A percentile compares a stretch with the other conserved stretches of the same genome.
Conservation (phyloP, 2,113 vertebrate species). For the Uria lomvia region DNA sequence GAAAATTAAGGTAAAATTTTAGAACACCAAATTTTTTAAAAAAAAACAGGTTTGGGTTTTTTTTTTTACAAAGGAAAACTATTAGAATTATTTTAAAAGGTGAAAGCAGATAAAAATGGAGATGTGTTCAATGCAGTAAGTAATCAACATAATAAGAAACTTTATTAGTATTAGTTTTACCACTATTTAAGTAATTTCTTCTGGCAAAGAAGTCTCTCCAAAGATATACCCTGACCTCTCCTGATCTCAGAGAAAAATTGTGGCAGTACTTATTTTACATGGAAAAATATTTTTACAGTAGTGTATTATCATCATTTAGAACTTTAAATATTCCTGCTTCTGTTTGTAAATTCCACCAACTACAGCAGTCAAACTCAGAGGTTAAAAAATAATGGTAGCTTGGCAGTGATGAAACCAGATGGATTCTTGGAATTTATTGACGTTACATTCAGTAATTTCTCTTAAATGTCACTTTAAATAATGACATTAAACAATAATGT, state of each 20-base stretch:
- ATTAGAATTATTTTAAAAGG: not conserved
- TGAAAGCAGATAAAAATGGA: not conserved
- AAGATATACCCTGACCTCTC: not conserved
- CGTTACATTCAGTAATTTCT: not conserved
- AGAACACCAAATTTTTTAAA: not conserved
- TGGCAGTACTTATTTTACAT: not conserved
- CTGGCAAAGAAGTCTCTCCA: not conserved
- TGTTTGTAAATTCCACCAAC: not conserved
- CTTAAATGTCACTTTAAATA: not conserved
- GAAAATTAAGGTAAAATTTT: not conserved
- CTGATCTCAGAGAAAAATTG: fast-evolving
- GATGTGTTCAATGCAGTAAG: not conserved
- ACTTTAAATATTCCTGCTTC: not conserved
- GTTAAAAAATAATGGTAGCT: not conserved
- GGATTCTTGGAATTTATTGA: not conserved
- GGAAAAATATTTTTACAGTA: not conserved
- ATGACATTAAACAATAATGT: not conserved
- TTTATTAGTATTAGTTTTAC: not conserved
- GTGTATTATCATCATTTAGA: not conserved
- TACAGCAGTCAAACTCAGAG: not conserved
- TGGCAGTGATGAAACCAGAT: not conserved
- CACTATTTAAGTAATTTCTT: not conserved
- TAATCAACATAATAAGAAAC: not conserved
- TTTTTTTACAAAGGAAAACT: not conserved
- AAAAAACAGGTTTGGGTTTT: not conserved